phyloP scores from a whole-genome alignment of 2,113 vertebrate species.

The Forbesichthys agassizii region DNA sequence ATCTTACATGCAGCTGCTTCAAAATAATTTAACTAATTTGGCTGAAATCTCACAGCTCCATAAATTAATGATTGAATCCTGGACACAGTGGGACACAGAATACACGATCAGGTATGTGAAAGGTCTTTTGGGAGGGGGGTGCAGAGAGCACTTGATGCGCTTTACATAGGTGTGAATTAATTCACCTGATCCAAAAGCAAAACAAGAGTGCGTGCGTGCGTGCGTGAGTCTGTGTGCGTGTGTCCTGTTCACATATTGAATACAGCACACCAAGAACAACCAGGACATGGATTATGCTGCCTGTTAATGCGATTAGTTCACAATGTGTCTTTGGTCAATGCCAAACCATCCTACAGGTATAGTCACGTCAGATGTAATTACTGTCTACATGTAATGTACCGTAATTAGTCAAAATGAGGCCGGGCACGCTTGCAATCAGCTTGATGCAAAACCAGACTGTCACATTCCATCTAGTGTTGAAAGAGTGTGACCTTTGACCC shows the following conservation, averaged over 20 bases:
- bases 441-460: not conserved
- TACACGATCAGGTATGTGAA: conserved; percentile 32
- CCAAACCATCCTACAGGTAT: conserved; percentile 34
- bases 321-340: conserved; percentile 8
- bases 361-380: no score
- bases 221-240: not conserved
- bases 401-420: conserved; percentile 25
- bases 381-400: no score
- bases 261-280: conserved; percentile 27
- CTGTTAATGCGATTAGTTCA: conserved; percentile 2
- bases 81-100: conserved; percentile 42
- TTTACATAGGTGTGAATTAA: conserved; percentile 9
- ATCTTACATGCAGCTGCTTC: conserved; percentile 50
- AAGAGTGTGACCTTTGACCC: conserved; percentile 49
- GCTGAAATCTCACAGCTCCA: conserved; percentile 51
- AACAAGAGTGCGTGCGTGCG: not conserved
- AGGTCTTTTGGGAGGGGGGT: conserved; percentile 33
- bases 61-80: conserved; percentile 54
- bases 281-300: not conserved
- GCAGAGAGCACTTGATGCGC: conserved; percentile 17
- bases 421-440: conserved; percentile 10
- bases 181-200: conserved; percentile 18
- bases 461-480: conserved; percentile 19
- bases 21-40: conserved; percentile 65
- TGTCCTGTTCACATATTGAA: conserved; percentile 35